Evolutionary conservation across 2,888 invertebrate genomes (phyloP), one percentile per base, ranked within the genome.

Genomic region (Cantharis rufa): DNA sequence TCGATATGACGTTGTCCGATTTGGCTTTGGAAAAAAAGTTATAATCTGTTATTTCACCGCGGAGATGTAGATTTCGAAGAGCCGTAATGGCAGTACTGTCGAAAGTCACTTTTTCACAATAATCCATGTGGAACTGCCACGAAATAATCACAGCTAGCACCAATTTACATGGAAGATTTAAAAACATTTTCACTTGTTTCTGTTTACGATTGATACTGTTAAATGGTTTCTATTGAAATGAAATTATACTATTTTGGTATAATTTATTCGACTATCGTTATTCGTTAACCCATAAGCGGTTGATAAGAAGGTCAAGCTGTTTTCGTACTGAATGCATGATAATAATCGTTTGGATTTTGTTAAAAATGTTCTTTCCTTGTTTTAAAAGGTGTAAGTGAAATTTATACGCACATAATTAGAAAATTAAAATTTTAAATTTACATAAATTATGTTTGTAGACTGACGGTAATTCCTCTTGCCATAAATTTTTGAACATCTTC

Each of bases 11-110:
- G 5, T 70, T 70, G 15, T 66, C 68, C 2, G 21, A 10, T 10
- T 27, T 63, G 16, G 27, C 68, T n/a, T 71, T 78, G 15, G 61
- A 24, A 28, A 78, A 78, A 63, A 27, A 78, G 32, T 78, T 78
- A 24, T 75, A 78, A 18, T 78, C 78, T 0, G 70, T 72, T 5
- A 78, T 63, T 70, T 78, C 78, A 13, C 69, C 62, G 15, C 48
- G 13, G 1, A 78, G 62, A 2, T 15, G 16, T 15, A 78, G 32
- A 11, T 75, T 68, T 24, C 70, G 70, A 10, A 78, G 21, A 10
- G 70, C 75, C 28, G 70, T 78, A 28, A 78, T 16, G 15, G 28
- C n/a, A 10, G 78, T 78, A 13, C 70, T 62, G n/a, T 72, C 71
- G 18, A 78, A 78, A n/a, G 78, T 78, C 5, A 18, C n/a, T 24